These are phyloP conservation scores for Podabrus alpinus DNA, from an alignment of 2,888 invertebrate genomes.

Conservation along the genomic window DNA sequence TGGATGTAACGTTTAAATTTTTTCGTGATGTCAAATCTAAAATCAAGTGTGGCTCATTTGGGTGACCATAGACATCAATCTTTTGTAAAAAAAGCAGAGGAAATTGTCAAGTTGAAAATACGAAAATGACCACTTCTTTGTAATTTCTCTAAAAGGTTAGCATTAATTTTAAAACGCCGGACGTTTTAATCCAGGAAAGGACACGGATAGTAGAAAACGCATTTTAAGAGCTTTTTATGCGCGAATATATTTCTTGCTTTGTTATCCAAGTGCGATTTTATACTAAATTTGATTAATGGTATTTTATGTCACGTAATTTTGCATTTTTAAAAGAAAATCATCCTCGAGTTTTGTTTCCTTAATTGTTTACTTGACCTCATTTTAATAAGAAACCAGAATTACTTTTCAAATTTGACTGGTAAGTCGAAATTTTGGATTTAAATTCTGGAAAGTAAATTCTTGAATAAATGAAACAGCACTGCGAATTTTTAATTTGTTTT, in stretches of 20 bases:
- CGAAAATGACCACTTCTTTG: slow-evolving; percentile 43
- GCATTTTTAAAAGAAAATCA: slow-evolving; percentile 1
- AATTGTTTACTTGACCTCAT: background rate
- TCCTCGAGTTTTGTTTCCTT: background rate
- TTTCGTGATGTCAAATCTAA: background rate
- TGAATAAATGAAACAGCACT: too few relatives aligned
- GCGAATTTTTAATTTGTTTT: background rate
- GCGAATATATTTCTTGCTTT: slow-evolving; percentile 39
- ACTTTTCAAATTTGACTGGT: too few relatives aligned
- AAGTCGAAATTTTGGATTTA: too few relatives aligned
- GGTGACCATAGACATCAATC: slow-evolving; percentile 37
- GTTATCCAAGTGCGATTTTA: slow-evolving; percentile 32
- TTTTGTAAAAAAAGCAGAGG: slow-evolving; percentile 33
- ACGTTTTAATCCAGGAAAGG: slow-evolving; percentile 48
- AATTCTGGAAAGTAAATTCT: background rate
- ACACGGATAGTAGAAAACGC: slow-evolving; percentile 42
- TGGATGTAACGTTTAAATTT: background rate
- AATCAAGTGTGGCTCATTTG: slow-evolving; percentile 11
- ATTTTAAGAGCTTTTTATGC: slow-evolving; percentile 45
- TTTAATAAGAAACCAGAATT: too few relatives aligned
- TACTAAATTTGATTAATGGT: slow-evolving; percentile 28
- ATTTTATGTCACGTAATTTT: slow-evolving; percentile 3
- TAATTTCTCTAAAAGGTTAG: slow-evolving; percentile 45
- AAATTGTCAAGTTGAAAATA: slow-evolving; percentile 34
- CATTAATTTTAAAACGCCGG: slow-evolving; percentile 47